These are phyloP conservation scores for Lethrus apterus DNA, from an alignment of 1,140 invertebrate species.

Conservation along the genomic window DNA sequence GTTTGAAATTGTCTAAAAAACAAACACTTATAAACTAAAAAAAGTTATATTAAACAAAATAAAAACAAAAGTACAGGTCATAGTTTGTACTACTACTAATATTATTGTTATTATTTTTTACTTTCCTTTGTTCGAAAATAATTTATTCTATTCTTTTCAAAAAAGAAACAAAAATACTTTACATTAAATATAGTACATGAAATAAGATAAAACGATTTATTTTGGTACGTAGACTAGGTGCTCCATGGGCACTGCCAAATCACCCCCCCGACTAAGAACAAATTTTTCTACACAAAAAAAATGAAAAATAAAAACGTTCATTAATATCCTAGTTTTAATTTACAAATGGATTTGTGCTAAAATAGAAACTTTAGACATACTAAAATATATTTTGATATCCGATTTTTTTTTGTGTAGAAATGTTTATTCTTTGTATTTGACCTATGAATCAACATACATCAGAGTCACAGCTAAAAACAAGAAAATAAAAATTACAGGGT, in stretches of 20 bases:
- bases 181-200: conserved; percentile 25
- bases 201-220: conserved; percentile 25
- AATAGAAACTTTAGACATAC: conserved; percentile 37
- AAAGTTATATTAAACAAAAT: background rate
- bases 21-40: background rate
- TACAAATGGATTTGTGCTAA: too few relatives aligned
- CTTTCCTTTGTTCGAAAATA: conserved; percentile 1
- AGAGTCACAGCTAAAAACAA: conserved; percentile 8
- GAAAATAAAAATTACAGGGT: conserved; percentile 2
- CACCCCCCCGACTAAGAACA: conserved; percentile 26
- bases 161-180: conserved; percentile 19
- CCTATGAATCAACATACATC: conserved; percentile 17
- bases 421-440: conserved; percentile 31
- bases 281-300: conserved; percentile 29
- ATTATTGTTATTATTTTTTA: conserved; percentile 14
- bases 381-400: conserved; percentile 35
- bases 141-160: conserved; percentile 9
- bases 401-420: conserved; percentile 32
- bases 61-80: background rate
- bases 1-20: background rate
- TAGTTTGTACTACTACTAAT: conserved; percentile 8
- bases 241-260: conserved; percentile 27
- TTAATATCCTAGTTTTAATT: conserved; percentile 17
- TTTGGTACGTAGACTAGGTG: conserved; percentile 30
- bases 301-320: conserved; percentile 20